These are phyloP conservation scores for Astreopora myriophthalma DNA, from an alignment of 64 coral and sea anemone genomes.

Conservation along the genomic window DNA sequence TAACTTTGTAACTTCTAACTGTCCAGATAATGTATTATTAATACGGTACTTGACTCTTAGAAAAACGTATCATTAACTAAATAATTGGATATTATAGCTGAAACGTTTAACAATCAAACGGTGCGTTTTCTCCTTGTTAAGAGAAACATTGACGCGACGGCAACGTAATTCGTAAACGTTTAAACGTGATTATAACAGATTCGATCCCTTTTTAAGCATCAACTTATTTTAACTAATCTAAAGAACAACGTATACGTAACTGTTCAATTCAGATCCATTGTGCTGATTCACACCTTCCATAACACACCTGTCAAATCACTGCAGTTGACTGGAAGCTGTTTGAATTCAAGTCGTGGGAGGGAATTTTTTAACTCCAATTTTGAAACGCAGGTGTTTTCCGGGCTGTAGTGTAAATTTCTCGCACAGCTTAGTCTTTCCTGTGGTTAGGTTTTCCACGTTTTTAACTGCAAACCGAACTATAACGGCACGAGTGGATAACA, in stretches of 20 bases:
- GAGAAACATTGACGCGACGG: neutral
- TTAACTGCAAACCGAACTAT: slow-evolving; percentile 17
- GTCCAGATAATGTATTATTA: too few species aligned
- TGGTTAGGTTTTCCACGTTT: neutral
- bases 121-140: neutral
- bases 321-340: neutral
- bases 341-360: neutral
- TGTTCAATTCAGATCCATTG: neutral
- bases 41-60: too few species aligned
- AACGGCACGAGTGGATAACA: neutral
- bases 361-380: neutral
- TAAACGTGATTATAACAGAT: neutral
- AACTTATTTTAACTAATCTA: neutral
- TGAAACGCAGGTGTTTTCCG: neutral
- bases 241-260: neutral
- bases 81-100: neutral
- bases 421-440: neutral
- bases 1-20: too few species aligned
- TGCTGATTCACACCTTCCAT: neutral
- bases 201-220: neutral
- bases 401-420: neutral
- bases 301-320: neutral
- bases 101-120: neutral
- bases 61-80: too few species aligned
- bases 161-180: neutral